Base-by-base conservation (phyloP, 1,140 invertebrate species). In the Neelides sp. region DNA sequence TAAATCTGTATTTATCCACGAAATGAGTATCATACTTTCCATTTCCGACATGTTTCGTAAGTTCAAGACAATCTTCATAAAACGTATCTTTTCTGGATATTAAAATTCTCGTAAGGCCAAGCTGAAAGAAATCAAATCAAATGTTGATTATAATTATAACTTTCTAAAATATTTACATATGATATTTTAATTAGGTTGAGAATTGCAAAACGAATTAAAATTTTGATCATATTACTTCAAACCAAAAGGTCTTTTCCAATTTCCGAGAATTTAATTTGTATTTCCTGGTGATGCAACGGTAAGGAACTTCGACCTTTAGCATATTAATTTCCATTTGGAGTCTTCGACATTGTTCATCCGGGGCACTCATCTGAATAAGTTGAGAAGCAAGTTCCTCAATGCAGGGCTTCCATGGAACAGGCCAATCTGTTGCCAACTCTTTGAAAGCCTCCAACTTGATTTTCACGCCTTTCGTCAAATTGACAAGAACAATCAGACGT, bases 271-370 rank as follows among this genome's bases (percentile, higher is more conserved):
- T 49, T 17, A 59, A 28, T 8, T 41, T 36, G 27, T 59, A 54
- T 37, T 60, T 60, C 1, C 43, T 39, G 1, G 55, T 12, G 20
- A 60, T 30, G 28, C 58, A 60, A 2, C 55, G 39, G 20, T 23
- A 60, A 15, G 58, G 58, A 3, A 60, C 58, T 49, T 60, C 54
- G 10, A 30, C 34, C n/a, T 40, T 4, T 17, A 57, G 20, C 0
- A 46, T 22, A n/a, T 23, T 12, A 7, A 57, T 60, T 13, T 22
- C 27, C 20, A 43, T 46, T 24, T 50, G 52, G 4, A 54, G 5
- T 15, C 35, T 26, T 5, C 4, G 15, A 32, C 52, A 54, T 1
- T 40, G 42, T n/a, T 4, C 0, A 19, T 51, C 39, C 0, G 12
- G 5, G 10, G n/a, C 19, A 13, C 42, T 35, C 19, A 39, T 13